Conservation (phyloP, 2,113 vertebrate species). For the Caloenas nicobarica region DNA sequence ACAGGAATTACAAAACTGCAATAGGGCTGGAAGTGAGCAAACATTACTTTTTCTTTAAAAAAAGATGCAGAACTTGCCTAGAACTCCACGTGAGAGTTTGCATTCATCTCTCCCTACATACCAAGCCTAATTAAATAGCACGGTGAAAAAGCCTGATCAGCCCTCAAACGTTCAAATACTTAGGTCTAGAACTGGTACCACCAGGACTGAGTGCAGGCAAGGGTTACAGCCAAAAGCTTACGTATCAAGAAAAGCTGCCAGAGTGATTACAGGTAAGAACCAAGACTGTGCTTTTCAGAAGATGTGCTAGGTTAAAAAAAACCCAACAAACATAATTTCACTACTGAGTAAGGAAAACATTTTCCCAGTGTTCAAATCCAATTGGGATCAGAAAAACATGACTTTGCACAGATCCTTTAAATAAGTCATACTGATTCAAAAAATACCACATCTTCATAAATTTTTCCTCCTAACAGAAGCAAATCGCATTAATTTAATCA, state of each 20-base stretch:
- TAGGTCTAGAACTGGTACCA: background rate
- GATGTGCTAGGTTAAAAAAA: accelerated
- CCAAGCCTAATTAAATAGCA: background rate
- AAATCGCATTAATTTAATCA: background rate
- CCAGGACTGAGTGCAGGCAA: background rate
- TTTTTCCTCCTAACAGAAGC: background rate
- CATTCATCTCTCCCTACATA: background rate
- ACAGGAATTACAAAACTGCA: background rate
- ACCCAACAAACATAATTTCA: background rate
- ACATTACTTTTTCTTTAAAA: background rate
- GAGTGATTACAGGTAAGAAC: background rate
- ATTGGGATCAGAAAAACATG: background rate
- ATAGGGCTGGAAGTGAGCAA: background rate
- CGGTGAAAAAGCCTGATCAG: background rate
- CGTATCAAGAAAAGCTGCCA: background rate
- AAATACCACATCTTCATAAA: background rate
- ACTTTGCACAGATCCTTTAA: background rate
- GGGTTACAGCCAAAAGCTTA: background rate
- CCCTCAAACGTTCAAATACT: background rate
- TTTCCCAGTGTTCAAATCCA: background rate
- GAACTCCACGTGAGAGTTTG: background rate
- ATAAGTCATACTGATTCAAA: background rate
- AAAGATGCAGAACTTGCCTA: background rate
- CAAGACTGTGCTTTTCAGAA: background rate
- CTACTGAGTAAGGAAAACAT: background rate